Conservation (phyloP, 2,113 vertebrate genomes). For the Crotalus tigris region DNA sequence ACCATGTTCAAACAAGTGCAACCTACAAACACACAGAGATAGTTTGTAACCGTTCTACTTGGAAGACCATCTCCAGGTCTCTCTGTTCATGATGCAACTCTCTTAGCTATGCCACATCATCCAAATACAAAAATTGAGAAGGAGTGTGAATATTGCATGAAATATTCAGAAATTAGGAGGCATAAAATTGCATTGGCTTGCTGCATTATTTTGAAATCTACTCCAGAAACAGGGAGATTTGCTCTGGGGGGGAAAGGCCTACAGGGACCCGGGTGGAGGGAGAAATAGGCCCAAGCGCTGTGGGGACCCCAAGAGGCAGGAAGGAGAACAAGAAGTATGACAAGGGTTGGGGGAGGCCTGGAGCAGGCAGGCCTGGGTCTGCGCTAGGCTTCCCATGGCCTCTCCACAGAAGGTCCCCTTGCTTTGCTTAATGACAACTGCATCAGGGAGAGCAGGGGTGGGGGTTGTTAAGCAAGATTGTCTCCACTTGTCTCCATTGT, state of each 20-base stretch:
- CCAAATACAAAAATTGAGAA: background rate
- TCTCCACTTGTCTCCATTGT: background rate
- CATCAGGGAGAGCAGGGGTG: background rate
- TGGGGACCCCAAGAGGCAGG: background rate
- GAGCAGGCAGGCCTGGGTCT: background rate
- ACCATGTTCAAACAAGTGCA: background rate
- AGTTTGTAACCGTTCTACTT: background rate
- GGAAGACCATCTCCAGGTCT: background rate
- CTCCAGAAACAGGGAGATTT: background rate
- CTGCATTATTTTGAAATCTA: background rate
- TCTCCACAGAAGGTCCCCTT: background rate
- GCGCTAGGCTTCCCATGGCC: background rate
- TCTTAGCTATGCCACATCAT: background rate
- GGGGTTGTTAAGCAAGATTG: background rate
- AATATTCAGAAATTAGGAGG: no score
- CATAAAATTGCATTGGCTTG: background rate
- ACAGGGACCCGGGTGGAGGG: background rate
- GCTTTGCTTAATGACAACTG: background rate
- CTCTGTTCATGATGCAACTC: background rate
- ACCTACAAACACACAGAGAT: background rate
- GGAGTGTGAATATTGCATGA: background rate
- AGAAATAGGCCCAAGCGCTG: background rate
- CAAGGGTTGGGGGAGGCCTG: background rate
- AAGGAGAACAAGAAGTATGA: background rate
- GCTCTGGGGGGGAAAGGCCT: background rate